These are phyloP conservation scores for Heliopora coerulea DNA, from an alignment of 92 coral and sea anemone species.

Conservation along the genomic window DNA sequence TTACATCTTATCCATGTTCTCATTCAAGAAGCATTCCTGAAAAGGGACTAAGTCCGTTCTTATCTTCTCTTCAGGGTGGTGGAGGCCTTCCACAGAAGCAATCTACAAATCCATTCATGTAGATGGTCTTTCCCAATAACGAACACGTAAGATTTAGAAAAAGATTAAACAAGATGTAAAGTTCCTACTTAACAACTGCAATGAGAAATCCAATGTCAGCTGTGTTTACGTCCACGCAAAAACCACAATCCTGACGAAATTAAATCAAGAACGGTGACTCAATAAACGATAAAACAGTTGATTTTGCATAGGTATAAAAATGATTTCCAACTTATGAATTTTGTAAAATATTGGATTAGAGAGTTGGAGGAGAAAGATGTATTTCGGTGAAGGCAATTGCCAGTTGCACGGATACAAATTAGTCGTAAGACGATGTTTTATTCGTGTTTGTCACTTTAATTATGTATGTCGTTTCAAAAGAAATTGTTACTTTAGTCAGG, in stretches of 20 bases:
- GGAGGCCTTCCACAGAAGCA: slow-evolving; percentile 84
- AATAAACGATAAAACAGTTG: not conserved
- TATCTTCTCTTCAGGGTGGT: slow-evolving; percentile 62
- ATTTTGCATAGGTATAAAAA: not conserved
- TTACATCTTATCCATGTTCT: too few species aligned
- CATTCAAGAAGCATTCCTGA: not conserved
- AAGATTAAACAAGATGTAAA: slow-evolving; percentile 32
- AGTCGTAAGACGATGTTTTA: too few species aligned
- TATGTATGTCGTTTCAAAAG: too few species aligned
- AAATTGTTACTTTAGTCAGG: not conserved
- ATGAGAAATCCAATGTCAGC: not conserved
- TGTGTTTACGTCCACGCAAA: not conserved
- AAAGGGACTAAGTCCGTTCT: not conserved
- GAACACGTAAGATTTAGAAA: slow-evolving; percentile 16
- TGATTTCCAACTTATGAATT: not conserved
- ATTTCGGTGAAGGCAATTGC: too few species aligned
- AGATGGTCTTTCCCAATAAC: slow-evolving; percentile 23
- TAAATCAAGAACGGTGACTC: not conserved
- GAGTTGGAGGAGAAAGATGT: too few species aligned
- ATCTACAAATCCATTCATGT: slow-evolving; percentile 99
- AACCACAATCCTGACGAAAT: not conserved
- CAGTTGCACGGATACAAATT: too few species aligned
- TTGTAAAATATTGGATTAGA: not conserved
- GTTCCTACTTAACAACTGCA: slow-evolving; percentile 12
- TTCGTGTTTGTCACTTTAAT: too few species aligned